Evolutionary conservation across 2,888 invertebrate species (phyloP), one percentile per base, ranked within the genome.

Genomic region (Halocaridina rubra): DNA sequence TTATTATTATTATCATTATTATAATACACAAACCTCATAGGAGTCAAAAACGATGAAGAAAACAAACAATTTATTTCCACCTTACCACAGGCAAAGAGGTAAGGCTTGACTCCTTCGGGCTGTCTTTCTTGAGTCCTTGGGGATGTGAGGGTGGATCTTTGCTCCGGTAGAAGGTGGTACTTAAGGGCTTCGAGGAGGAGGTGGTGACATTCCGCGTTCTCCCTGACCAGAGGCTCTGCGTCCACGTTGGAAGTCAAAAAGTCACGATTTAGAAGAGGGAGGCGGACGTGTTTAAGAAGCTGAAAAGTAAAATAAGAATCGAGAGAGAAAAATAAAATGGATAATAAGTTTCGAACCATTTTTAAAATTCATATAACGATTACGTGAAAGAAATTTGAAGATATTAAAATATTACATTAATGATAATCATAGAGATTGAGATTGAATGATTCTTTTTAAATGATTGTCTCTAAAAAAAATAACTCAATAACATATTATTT

Each of bases 161-260:
- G 92, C 90, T 94, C 94, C 0, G 94, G 94, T 77, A 94, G 91
- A 81, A 94, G 90, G 90, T 94, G 94, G 89, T 94, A 94, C 88
- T 94, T 93, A 94, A 94, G 94, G 2, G 94, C 94, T 90, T 94
- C 88, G 84, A 94, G 90, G 46, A 94, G 91, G 13, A 94, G 90
- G 89, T 94, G 94, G 89, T 94, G 93, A 89, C 94, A 94, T 88
- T 93, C 93, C 10, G 92, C 91, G 88, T 93, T 93, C 79, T 93
- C 93, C n/a, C 93, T 91, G 72, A 95, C 93, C 22, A 94, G 90
- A 1, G 92, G 91, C 90, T 95, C 94, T 67, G 93, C 92, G 89
- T 94, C 94, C 7, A 95, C 94, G 86, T 93, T 91, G 7, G 93
- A 93, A 93, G 94, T 93, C 29, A 94, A 91, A 90, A 94, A 94